Evolutionary conservation across 2,113 vertebrate species (phyloP), one percentile per base, ranked within the genome.

Genomic region (Charadrius vociferus): DNA sequence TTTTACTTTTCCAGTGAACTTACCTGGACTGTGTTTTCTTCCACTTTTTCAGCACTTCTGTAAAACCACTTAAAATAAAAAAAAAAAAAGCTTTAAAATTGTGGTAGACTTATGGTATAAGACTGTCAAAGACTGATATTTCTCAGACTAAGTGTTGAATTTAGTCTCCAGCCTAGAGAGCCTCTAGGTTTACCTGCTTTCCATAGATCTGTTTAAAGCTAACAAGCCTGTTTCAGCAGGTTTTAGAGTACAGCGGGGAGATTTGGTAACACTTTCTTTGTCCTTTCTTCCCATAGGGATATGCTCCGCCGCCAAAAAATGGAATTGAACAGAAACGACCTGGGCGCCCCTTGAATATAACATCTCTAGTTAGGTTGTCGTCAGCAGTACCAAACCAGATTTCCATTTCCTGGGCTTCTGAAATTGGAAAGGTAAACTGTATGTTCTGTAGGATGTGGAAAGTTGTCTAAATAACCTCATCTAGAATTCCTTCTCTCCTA

Each of bases 311-410:
- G 3, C 99, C 99, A n/a, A 99, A 99, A 98, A 99, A 99, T 77
- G 99, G 99, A 21, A 99, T 99, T 88, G 99, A 99, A 65, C 99
- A 99, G 98, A 99, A 99, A 94, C 98, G 99, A 96, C 99, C 99
- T 19, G 99, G 99, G 34, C 98, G 99, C 30, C 99, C 99, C 29
- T 97, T 99, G 41, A 99, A 99, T 95, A 99, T 99, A 55, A 99
- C 99, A 2, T 99, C 99, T 49, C 97, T 99, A n/a, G 99, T 99
- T 78, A 98, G 99, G 74, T 97, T 99, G 61, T 99, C 99, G 0
- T 99, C 99, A 49, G 99, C 99, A 16, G 99, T 99, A 87, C 99
- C 99, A 97, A 99, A 99, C 95, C 99, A 99, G 98, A 99, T 99
- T 88, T 99, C 99, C 29, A 99, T 99, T 85, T 99, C 99, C 1